Conservation (phyloP, 2,113 vertebrate species). For the Paradisaea rubra region DNA sequence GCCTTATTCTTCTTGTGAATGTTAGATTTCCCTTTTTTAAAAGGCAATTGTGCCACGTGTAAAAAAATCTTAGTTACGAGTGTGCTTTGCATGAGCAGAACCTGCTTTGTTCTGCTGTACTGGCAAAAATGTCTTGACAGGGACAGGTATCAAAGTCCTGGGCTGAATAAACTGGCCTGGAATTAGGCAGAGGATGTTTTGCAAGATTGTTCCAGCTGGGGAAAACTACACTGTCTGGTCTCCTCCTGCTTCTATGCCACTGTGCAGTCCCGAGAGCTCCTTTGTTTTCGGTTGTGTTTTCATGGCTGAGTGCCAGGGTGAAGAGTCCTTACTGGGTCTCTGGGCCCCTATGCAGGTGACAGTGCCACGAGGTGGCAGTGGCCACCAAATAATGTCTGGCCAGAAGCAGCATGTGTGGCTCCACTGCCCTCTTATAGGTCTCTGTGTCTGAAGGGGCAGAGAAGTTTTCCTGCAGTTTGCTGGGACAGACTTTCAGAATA, state of each 20-base stretch:
- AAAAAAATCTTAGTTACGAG: neutral
- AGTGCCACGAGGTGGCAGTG: constrained; percentile 17
- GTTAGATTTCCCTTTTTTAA: neutral
- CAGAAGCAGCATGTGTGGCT: neutral
- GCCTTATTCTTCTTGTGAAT: neutral
- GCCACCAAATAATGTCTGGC: neutral
- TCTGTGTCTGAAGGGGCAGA: neutral
- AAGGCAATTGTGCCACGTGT: neutral
- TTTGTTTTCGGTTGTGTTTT: neutral
- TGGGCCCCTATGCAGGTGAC: neutral
- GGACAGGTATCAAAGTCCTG: accelerated
- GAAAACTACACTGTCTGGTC: neutral
- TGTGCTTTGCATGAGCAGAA: neutral
- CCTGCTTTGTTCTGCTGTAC: neutral
- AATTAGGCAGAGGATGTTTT: neutral
- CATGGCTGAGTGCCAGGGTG: neutral
- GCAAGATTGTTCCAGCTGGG: neutral
- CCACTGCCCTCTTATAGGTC: neutral
- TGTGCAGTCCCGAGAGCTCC: neutral
- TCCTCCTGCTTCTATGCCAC: neutral
- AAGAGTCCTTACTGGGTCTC: neutral
- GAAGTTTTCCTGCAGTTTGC: neutral
- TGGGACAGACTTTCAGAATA: neutral
- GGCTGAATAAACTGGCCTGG: neutral
- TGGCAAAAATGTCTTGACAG: neutral